These are phyloP conservation scores for Ptychobarbus kaznakovi DNA, from an alignment of 2,797 vertebrate genomes.

Conservation along the genomic window DNA sequence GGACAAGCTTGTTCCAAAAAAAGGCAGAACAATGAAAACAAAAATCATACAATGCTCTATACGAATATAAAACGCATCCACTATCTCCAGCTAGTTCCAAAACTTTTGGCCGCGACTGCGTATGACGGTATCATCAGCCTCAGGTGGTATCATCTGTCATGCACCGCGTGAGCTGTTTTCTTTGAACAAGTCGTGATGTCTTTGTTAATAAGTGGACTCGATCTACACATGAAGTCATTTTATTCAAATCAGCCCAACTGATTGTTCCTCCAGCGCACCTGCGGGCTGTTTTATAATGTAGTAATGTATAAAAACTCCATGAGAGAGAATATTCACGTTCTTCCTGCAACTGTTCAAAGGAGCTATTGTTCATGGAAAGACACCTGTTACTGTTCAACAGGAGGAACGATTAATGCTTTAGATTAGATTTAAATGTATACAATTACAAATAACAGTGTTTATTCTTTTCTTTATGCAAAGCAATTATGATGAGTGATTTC, in stretches of 20 bases:
- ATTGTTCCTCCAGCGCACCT: slow-evolving; percentile 74
- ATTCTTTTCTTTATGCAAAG: slow-evolving; percentile 69
- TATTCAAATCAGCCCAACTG: slow-evolving; percentile 73
- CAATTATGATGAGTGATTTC: slow-evolving; percentile 31
- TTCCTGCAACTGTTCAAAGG: slow-evolving; percentile 73
- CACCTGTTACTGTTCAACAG: slow-evolving; percentile 75
- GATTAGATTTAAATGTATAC: slow-evolving; percentile 67
- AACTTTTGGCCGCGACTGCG: background rate
- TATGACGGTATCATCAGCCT: background rate
- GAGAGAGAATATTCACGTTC: slow-evolving; percentile 74
- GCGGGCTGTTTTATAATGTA: slow-evolving; percentile 77
- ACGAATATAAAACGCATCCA: background rate
- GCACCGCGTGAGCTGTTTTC: slow-evolving; percentile 2
- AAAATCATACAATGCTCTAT: background rate
- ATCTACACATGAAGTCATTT: slow-evolving; percentile 66
- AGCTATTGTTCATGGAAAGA: slow-evolving; percentile 73
- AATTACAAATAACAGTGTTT: slow-evolving; percentile 79
- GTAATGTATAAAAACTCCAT: slow-evolving; percentile 77
- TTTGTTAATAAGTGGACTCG: slow-evolving; percentile 38
- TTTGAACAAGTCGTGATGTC: slow-evolving; percentile 36
- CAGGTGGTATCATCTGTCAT: slow-evolving; percentile 24
- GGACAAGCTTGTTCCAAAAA: slow-evolving; percentile 14
- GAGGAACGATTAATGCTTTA: slow-evolving; percentile 70
- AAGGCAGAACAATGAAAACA: background rate
- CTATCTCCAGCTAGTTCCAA: background rate